Conservation (phyloP, 2,113 vertebrate species). For the Gymnobelideus leadbeateri region DNA sequence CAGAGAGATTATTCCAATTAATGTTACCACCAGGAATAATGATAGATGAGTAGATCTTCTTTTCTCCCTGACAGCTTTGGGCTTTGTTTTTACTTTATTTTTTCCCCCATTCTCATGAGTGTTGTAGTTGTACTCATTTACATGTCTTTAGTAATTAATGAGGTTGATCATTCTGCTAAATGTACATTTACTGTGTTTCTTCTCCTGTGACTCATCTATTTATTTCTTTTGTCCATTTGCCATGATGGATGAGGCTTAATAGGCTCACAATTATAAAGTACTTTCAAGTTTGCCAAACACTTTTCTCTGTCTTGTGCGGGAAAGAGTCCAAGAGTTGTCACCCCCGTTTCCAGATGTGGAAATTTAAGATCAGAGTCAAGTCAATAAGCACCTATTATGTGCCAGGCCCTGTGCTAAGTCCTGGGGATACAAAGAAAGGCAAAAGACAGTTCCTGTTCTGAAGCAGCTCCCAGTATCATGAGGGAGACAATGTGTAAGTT, state of each 20-base stretch:
- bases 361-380: not conserved
- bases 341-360: not conserved
- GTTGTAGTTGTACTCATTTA: not conserved
- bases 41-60: not conserved
- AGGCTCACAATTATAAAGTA: not conserved
- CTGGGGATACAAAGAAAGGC: not conserved
- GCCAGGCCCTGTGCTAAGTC: not conserved
- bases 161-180: not conserved
- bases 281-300: not conserved
- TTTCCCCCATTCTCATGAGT: not conserved
- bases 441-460: not conserved
- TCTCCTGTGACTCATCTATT: not conserved
- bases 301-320: not conserved
- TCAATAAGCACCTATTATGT: not conserved
- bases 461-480: not conserved
- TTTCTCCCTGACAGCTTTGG: not conserved
- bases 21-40: not conserved
- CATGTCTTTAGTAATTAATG: slow-evolving; percentile 4
- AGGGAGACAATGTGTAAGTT: not conserved
- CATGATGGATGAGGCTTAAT: not conserved
- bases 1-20: not conserved
- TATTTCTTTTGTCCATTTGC: not conserved
- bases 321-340: not conserved
- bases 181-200: not conserved
- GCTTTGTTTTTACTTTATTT: not conserved